Conservation (phyloP, 2,797 vertebrate genomes). For the Neostethus bicornis region DNA sequence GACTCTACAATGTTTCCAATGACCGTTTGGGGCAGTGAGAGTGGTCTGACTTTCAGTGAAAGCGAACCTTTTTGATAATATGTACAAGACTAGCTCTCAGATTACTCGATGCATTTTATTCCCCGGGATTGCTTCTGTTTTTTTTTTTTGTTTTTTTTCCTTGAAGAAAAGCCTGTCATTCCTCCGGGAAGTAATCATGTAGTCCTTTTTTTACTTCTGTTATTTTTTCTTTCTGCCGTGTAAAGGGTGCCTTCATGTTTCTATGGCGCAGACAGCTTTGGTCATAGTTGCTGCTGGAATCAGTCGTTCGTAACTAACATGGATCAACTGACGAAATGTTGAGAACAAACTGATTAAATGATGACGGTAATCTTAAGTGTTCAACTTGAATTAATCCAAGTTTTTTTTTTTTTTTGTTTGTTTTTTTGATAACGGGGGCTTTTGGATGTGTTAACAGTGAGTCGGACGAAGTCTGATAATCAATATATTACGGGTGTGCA, state of each 20-base stretch:
- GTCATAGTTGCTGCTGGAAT: conserved; percentile 8
- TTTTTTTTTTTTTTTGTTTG: too few relatives aligned
- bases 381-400: conserved; percentile 20
- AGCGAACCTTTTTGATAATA: conserved; percentile 58
- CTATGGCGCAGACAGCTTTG: conserved; percentile 14
- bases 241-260: conserved; percentile 25
- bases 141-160: too few relatives aligned
- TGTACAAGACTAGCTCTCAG: conserved; percentile 67
- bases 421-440: conserved; percentile 20
- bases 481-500: conserved; percentile 56
- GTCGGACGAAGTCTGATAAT: conserved; percentile 25
- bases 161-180: conserved; percentile 54
- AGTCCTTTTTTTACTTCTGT: conserved; percentile 22
- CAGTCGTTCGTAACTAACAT: background rate
- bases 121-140: conserved; percentile 39
- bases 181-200: conserved; percentile 45
- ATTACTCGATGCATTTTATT: conserved; percentile 37
- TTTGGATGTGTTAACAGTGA: conserved; percentile 43
- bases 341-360: conserved; percentile 1
- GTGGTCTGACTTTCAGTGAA: conserved; percentile 56
- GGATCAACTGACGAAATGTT: conserved; percentile 5
- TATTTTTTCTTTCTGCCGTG: conserved; percentile 9
- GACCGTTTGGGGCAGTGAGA: conserved; percentile 70
- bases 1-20: conserved; percentile 48
- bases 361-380: conserved; percentile 10